Evolutionary conservation across 1,140 invertebrate genomes (phyloP).

Genomic region (Zelostemma sp.): DNA sequence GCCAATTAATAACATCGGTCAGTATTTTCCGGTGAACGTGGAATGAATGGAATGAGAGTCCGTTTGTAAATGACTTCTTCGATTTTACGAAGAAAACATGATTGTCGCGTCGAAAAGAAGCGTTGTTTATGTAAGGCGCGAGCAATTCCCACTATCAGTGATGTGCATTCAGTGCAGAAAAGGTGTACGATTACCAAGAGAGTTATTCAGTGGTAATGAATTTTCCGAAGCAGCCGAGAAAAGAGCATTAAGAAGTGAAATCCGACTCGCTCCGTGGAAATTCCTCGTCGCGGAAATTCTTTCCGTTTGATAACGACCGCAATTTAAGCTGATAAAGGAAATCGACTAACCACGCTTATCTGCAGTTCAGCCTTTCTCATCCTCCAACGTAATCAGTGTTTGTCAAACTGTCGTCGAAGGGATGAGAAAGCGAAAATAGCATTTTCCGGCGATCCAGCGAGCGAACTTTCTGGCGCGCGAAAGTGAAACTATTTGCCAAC

Average conservation of each 20-base stretch:
- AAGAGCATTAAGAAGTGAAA: constrained; percentile 46
- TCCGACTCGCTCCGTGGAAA: constrained; percentile 29
- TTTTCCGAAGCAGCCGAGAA: constrained; percentile 37
- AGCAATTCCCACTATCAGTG: not conserved
- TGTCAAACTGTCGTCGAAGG: constrained; percentile 48
- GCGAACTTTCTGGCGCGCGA: not conserved
- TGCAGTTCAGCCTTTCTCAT: constrained; percentile 10
- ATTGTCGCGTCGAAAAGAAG: not conserved
- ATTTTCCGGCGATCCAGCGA: not conserved
- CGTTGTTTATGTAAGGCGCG: not conserved
- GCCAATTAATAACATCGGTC: too few relatives aligned
- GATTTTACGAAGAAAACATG: not conserved
- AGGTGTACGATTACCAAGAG: constrained; percentile 27
- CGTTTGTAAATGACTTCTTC: too few relatives aligned
- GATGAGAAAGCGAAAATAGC: not conserved
- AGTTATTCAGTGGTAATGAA: constrained; percentile 44
- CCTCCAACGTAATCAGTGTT: constrained; percentile 52
- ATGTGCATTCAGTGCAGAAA: constrained; percentile 9
- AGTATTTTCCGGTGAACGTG: too few relatives aligned
- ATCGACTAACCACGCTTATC: constrained; percentile 54
- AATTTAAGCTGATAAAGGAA: constrained; percentile 60
- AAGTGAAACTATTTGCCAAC: not conserved
- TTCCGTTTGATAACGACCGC: constrained; percentile 55
- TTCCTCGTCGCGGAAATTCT: constrained; percentile 44
- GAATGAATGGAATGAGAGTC: too few relatives aligned